phyloP scores from a whole-genome alignment of 2,797 vertebrate genomes.

The Picus viridis region DNA sequence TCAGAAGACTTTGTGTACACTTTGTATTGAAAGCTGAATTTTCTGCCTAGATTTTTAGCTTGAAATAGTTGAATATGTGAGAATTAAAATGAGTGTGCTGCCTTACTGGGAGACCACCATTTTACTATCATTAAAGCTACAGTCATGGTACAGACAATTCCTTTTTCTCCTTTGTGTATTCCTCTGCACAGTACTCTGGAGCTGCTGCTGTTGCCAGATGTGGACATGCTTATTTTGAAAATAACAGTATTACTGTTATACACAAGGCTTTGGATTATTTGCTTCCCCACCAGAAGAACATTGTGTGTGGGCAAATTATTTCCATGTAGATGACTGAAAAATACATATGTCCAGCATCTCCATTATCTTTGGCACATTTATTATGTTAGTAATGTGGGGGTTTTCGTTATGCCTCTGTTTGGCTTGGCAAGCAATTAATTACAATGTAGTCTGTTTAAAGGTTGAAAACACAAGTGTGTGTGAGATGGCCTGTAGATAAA shows the following conservation, averaged over 20 bases:
- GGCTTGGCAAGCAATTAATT: background rate
- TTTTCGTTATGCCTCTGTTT: background rate
- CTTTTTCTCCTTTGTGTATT: conserved; percentile 42
- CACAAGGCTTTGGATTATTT: conserved; percentile 69
- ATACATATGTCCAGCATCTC: background rate
- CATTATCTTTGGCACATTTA: background rate
- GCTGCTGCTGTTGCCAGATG: conserved; percentile 73
- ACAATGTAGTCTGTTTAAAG: background rate
- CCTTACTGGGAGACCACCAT: background rate
- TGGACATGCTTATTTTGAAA: conserved; percentile 80
- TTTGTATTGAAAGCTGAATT: background rate
- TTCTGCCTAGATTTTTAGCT: background rate
- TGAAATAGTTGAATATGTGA: background rate
- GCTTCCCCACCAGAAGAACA: conserved; percentile 63
- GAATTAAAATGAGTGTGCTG: background rate
- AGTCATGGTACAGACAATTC: conserved; percentile 40
- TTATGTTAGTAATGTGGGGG: background rate
- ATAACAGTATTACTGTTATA: conserved; percentile 77
- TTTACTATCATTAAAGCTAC: background rate
- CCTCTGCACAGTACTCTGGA: conserved; percentile 47
- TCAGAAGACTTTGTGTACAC: background rate
- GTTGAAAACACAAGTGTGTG: background rate
- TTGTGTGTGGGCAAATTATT: conserved; percentile 73
- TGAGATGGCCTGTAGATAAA: background rate
- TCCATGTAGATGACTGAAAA: background rate